Evolutionary conservation across 2,113 vertebrate genomes (phyloP).

Genomic region (Triplophysa siluroides): DNA sequence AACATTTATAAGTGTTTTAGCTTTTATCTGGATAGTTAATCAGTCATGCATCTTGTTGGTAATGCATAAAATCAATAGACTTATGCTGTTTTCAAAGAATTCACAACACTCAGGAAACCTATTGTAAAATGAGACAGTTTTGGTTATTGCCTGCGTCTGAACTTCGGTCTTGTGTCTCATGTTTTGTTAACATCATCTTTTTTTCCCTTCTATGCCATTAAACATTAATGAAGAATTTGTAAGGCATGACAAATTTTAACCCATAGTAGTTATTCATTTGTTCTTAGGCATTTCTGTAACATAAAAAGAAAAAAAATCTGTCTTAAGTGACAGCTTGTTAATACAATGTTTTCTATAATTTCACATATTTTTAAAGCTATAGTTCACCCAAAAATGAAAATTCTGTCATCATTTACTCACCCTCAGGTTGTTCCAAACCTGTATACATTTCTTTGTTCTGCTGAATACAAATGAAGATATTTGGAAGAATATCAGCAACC

Average conservation of each 20-base stretch:
- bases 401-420: no score
- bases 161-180: not conserved
- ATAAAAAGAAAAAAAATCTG: not conserved
- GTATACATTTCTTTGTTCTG: no score
- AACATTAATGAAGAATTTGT: conserved; percentile 12
- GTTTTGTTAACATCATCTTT: conserved; percentile 37
- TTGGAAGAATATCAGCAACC: no score
- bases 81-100: not conserved
- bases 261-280: not conserved
- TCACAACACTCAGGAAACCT: not conserved
- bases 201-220: not conserved
- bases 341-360: no score
- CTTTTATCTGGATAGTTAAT: not conserved
- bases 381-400: no score
- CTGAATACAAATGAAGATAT: no score
- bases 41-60: not conserved
- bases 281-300: not conserved
- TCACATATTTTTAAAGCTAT: no score
- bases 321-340: not conserved
- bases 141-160: not conserved
- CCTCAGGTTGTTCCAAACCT: no score
- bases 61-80: not conserved
- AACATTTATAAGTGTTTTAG: not conserved
- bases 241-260: not conserved
- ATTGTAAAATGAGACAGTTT: conserved; percentile 10